Percentiles rank a stretch among this genome's conserved stretches.
Evolutionary conservation across 2,797 vertebrate species (phyloP).

Genomic region (Lindbergichthys nudifrons): DNA sequence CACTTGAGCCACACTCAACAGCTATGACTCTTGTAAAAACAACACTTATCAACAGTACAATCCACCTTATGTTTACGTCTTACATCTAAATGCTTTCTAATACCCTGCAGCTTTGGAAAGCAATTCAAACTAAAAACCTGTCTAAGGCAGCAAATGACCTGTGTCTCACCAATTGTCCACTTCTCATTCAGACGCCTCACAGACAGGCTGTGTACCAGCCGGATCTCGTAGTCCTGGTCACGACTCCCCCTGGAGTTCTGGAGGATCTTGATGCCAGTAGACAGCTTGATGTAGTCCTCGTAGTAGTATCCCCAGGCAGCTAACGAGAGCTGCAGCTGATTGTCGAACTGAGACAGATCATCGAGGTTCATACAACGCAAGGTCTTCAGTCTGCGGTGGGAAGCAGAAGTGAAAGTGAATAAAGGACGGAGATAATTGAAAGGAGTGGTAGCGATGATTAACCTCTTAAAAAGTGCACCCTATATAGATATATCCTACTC

Average conservation of each 20-base stretch:
- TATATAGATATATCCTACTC: not conserved
- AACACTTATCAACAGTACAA: slow-evolving; percentile 3
- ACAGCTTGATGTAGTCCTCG: slow-evolving; percentile 88
- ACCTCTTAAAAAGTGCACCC: not conserved
- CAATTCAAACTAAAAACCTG: not conserved
- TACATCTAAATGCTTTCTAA: not conserved
- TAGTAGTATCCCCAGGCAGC: slow-evolving; percentile 88
- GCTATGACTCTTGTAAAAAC: slow-evolving; percentile 4
- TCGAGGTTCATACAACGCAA: slow-evolving; percentile 86
- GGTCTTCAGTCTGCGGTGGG: slow-evolving; percentile 79
- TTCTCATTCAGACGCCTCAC: slow-evolving; percentile 88
- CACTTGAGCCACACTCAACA: slow-evolving; percentile 17
- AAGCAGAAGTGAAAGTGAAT: slow-evolving; percentile 33
- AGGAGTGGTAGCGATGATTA: not conserved
- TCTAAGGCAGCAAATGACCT: not conserved
- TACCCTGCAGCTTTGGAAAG: slow-evolving; percentile 1
- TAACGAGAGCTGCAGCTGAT: slow-evolving; percentile 85
- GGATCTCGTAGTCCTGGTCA: slow-evolving; percentile 87
- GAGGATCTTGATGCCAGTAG: slow-evolving; percentile 85
- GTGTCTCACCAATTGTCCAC: slow-evolving; percentile 86
- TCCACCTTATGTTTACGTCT: slow-evolving; percentile 5
- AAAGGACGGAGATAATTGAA: not conserved
- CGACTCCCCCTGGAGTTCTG: slow-evolving; percentile 82
- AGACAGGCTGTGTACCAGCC: slow-evolving; percentile 86
- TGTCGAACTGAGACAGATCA: slow-evolving; percentile 86